Conservation (phyloP, 2,113 vertebrate species). For the Syngnathus scovelli region DNA sequence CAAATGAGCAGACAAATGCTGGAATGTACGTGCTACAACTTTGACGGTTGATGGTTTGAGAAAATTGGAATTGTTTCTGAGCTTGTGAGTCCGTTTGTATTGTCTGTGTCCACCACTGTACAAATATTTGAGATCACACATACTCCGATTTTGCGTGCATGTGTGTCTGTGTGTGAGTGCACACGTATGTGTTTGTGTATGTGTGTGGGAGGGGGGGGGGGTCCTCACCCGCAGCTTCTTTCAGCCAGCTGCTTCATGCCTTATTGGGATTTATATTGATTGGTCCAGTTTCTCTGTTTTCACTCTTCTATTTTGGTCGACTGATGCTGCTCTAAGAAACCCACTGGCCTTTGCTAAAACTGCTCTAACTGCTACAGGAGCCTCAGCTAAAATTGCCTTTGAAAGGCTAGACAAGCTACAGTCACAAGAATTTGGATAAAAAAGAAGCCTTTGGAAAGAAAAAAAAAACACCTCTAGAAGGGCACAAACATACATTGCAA, state of each 20-base stretch:
- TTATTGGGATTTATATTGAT: slow-evolving; percentile 69
- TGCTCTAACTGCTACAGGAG: slow-evolving; percentile 47
- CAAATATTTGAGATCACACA: not conserved
- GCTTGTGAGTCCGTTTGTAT: not conserved
- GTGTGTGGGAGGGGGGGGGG: slow-evolving; percentile 8
- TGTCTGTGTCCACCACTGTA: not conserved
- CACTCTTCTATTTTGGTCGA: slow-evolving; percentile 55
- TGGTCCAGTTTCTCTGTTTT: slow-evolving; percentile 69
- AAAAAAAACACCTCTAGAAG: slow-evolving; percentile 58
- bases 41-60: not conserved
- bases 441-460: slow-evolving; percentile 60
- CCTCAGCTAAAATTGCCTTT: slow-evolving; percentile 61
- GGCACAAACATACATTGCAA: slow-evolving; percentile 49
- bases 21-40: not conserved
- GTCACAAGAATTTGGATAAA: slow-evolving; percentile 43
- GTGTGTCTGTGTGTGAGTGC: not conserved
- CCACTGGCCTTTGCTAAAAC: slow-evolving; percentile 65
- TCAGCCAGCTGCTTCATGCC: slow-evolving; percentile 63
- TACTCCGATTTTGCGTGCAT: not conserved
- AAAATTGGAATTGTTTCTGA: not conserved
- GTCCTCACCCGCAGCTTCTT: slow-evolving; percentile 26
- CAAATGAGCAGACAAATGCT: not conserved
- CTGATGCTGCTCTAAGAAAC: slow-evolving; percentile 55
- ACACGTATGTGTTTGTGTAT: not conserved
- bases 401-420: slow-evolving; percentile 49